phyloP scores from a whole-genome alignment of 1,140 invertebrate genomes.

The Steinernema khuongi region DNA sequence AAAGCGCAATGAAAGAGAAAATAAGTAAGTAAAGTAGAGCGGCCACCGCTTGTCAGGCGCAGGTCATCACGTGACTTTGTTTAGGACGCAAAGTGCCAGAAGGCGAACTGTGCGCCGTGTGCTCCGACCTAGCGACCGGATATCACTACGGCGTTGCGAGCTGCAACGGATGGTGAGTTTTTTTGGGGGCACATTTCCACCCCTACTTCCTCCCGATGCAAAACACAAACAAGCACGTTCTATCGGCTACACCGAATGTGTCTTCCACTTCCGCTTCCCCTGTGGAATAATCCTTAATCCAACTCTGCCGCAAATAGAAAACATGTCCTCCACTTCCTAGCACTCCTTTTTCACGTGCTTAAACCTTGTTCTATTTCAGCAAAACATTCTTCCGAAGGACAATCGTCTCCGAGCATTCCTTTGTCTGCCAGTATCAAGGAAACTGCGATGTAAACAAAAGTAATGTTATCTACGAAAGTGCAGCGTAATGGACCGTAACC shows the following conservation, averaged over 20 bases:
- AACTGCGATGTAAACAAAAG: slow-evolving; percentile 63
- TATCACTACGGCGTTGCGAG: slow-evolving; percentile 56
- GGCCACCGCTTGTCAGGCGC: not conserved
- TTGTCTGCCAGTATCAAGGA: slow-evolving; percentile 63
- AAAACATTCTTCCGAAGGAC: slow-evolving; percentile 59
- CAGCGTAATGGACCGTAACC: slow-evolving; percentile 8
- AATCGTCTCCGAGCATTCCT: slow-evolving; percentile 61
- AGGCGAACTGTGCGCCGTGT: slow-evolving; percentile 62
- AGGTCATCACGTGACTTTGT: slow-evolving; percentile 21
- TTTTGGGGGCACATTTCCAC: no score
- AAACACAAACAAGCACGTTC: no score
- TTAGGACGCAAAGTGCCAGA: slow-evolving; percentile 57
- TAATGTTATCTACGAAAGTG: slow-evolving; percentile 25
- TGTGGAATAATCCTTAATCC: not conserved
- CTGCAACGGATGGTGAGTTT: slow-evolving; percentile 51
- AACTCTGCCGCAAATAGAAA: no score
- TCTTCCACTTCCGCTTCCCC: no score
- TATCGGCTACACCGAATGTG: no score
- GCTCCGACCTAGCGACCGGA: slow-evolving; percentile 62
- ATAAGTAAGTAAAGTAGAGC: slow-evolving; percentile 12
- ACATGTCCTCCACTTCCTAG: no score
- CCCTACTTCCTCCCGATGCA: no score
- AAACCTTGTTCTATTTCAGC: slow-evolving; percentile 33
- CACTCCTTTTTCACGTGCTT: no score
- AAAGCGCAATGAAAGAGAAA: slow-evolving; percentile 10